Evolutionary conservation across 1,140 invertebrate species (phyloP), one percentile per base, ranked within the genome.

Genomic region (Apocrypta bakeri): DNA sequence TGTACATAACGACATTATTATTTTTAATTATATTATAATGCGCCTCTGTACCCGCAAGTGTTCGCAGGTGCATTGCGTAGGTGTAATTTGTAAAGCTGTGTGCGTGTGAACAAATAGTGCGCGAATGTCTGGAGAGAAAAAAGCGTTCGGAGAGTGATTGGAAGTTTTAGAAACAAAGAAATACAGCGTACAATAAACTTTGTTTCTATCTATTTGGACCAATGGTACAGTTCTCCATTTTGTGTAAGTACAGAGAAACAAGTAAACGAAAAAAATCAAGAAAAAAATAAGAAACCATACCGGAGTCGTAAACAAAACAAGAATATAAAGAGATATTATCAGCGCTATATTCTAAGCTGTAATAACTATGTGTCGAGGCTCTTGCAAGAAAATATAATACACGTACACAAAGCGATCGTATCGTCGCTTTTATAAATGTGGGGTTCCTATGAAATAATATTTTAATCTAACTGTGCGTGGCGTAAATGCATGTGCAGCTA

Each of bases 201-300:
- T 37, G 31, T 83, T 76, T 79, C 71, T 73, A 73, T 74, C 56
- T 79, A 83, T 83, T 79, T 74, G 81, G 76, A 83, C 81, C 81
- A 83, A 83, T 74, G 31, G 4, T 73, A 37, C 9, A 69, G 66
- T 73, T 79, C 69, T 79, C 69, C 2, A 68, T 33, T 74, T 37
- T 78, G 69, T 24, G 61, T 72, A 82, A 77, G 64, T 66, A 69
- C 48, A 82, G 72, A 31, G 31, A 72, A 69, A 68, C 12, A 71
- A 69, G 25, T 17, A 69, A 79, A 78, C 31, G 33, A 63, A 77
- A 64, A 64, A 27, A 64, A 64, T 12, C 17, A 61, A 61, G 11
- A 64, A 64, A 27, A 21, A n/a, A 40, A 1, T 25, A 42, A 48
- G 3, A 72, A 81, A 68, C 17, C 17, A n/a, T n/a, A n/a, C n/a